Evolutionary conservation across 2,888 invertebrate species (phyloP).

Genomic region (Aporophyla nigra): DNA sequence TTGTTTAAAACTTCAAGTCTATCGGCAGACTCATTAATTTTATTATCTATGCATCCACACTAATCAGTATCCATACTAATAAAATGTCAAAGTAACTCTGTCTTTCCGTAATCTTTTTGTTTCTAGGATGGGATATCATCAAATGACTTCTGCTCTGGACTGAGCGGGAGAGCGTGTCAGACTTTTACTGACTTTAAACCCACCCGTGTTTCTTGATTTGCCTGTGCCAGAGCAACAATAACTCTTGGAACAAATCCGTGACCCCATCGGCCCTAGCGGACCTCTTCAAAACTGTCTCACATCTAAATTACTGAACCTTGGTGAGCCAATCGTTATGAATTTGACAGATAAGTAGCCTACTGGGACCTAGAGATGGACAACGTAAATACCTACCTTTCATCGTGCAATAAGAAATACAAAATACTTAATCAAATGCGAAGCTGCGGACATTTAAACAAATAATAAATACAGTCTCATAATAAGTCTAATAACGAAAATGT

Average conservation of each 20-base stretch:
- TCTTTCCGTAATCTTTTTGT: too few species aligned
- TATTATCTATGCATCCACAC: background rate
- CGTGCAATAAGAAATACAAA: background rate
- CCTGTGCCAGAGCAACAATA: too few species aligned
- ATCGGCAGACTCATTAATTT: background rate
- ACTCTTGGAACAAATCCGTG: too few species aligned
- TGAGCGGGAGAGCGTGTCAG: too few species aligned
- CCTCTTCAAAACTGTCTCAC: too few species aligned
- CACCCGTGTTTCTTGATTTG: too few species aligned
- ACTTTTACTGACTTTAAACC: too few species aligned
- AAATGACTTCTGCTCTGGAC: too few species aligned
- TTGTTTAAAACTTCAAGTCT: background rate
- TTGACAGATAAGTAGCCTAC: background rate
- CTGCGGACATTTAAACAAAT: background rate
- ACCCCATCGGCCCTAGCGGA: too few species aligned
- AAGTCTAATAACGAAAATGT: conserved; percentile 14
- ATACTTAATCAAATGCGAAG: background rate
- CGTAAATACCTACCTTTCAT: background rate
- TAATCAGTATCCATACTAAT: background rate
- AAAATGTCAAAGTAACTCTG: background rate
- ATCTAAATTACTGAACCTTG: too few species aligned
- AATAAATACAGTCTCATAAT: background rate
- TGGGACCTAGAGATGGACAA: background rate
- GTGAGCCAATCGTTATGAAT: background rate
- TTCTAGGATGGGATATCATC: too few species aligned